phyloP scores from a whole-genome alignment of 2,888 invertebrate species.

The Idaea biselata region DNA sequence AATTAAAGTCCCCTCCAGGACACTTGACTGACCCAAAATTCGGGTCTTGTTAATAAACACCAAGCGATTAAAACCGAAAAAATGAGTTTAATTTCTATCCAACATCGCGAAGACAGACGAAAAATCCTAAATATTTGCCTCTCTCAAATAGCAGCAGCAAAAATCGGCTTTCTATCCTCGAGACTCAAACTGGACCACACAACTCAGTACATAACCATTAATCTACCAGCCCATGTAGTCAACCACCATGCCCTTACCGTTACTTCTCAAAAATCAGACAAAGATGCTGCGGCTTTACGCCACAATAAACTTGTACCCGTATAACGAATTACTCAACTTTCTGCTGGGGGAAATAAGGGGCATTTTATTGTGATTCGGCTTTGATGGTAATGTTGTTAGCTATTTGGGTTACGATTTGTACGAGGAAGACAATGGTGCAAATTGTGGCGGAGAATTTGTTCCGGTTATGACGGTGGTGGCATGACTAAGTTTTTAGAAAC shows the following conservation, averaged over 20 bases:
- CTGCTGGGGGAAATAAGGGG: slow-evolving; percentile 7
- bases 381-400: slow-evolving; percentile 16
- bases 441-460: slow-evolving; percentile 29
- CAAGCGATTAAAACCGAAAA: too few species aligned
- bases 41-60: too few species aligned
- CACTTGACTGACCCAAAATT: too few species aligned
- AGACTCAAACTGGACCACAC: background rate
- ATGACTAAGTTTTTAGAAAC: background rate
- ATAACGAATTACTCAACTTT: slow-evolving; percentile 18
- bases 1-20: too few species aligned
- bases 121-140: background rate
- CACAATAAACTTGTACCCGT: background rate
- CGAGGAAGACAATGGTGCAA: slow-evolving; percentile 47
- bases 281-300: slow-evolving; percentile 46
- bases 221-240: background rate
- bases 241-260: slow-evolving; percentile 41
- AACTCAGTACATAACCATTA: background rate
- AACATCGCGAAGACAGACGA: too few species aligned
- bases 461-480: slow-evolving; percentile 14
- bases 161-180: background rate
- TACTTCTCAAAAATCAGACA: slow-evolving; percentile 50
- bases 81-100: too few species aligned
- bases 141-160: background rate
- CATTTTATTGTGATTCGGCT: slow-evolving; percentile 13
- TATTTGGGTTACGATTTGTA: slow-evolving; percentile 44